Conservation (phyloP, 2,888 invertebrate genomes). For the Ectemnius cavifrons region DNA sequence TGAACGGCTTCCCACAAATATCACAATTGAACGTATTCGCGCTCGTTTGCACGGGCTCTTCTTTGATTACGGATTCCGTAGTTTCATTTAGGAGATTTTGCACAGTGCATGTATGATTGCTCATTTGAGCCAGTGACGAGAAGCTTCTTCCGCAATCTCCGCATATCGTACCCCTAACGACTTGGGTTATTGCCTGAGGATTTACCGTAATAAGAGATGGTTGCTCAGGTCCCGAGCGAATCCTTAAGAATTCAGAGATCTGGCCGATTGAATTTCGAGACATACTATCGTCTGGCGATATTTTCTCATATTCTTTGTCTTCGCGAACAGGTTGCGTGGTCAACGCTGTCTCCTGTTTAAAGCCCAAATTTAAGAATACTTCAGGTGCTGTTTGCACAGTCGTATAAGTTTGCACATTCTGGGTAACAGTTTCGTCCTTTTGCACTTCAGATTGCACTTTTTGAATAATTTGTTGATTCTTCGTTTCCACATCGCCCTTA, state of each 20-base stretch:
- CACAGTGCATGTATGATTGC: constrained; percentile 68
- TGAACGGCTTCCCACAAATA: constrained; percentile 83
- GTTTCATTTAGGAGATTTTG: constrained; percentile 51
- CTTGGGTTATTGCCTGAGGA: constrained; percentile 72
- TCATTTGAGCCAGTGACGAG: constrained; percentile 67
- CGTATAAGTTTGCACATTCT: constrained; percentile 70
- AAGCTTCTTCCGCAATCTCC: constrained; percentile 76
- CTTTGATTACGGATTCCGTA: constrained; percentile 57
- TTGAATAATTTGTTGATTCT: constrained; percentile 68
- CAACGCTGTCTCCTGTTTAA: constrained; percentile 66
- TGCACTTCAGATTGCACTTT: constrained; percentile 68
- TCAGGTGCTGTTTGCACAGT: constrained; percentile 73
- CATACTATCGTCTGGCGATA: constrained; percentile 67
- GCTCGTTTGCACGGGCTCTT: constrained; percentile 61
- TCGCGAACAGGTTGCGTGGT: constrained; percentile 68
- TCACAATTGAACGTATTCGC: constrained; percentile 79
- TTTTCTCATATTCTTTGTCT: constrained; percentile 72
- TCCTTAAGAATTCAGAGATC: constrained; percentile 74
- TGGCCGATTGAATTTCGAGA: constrained; percentile 74
- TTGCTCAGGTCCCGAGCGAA: constrained; percentile 71
- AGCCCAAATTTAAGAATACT: constrained; percentile 73
- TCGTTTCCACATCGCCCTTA: constrained; percentile 64
- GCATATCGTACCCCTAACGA: constrained; percentile 65
- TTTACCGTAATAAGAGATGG: constrained; percentile 72
- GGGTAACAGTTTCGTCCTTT: constrained; percentile 66